These are phyloP conservation scores for Intoshia linei DNA, from an alignment of 1,140 invertebrate species.

Conservation along the genomic window DNA sequence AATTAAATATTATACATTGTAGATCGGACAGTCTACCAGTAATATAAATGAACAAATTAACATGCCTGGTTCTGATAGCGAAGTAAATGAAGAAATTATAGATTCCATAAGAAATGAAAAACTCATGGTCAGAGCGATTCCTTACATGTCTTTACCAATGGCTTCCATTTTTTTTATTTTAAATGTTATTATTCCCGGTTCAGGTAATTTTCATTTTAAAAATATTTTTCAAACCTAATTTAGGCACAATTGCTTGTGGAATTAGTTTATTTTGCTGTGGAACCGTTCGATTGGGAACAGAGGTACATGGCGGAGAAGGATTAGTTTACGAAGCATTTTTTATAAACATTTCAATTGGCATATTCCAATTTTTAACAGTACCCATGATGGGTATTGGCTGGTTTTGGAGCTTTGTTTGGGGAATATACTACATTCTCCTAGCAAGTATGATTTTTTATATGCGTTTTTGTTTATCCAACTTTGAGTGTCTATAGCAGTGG, in stretches of 20 bases:
- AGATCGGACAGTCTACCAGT: too few relatives aligned
- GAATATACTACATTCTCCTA: conserved; percentile 39
- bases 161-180: conserved; percentile 23
- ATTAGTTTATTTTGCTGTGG: conserved; percentile 52
- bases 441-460: too few relatives aligned
- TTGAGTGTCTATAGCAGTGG: too few relatives aligned
- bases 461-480: too few relatives aligned
- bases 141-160: conserved; percentile 23
- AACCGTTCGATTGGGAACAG: conserved; percentile 38
- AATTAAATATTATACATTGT: too few relatives aligned
- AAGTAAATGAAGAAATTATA: too few relatives aligned
- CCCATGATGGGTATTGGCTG: conserved; percentile 68
- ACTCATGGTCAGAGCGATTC: conserved; percentile 26
- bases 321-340: conserved; percentile 17
- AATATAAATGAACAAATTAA: too few relatives aligned
- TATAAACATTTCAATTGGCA: conserved; percentile 46
- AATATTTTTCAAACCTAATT: conserved; percentile 4
- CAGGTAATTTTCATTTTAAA: conserved; percentile 17
- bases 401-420: conserved; percentile 89
- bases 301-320: conserved; percentile 14
- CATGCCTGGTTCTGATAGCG: too few relatives aligned
- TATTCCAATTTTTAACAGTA: conserved; percentile 56
- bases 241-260: conserved; percentile 53
- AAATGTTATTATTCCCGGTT: conserved; percentile 24
- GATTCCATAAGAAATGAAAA: too few relatives aligned